Conservation (phyloP, 2,888 invertebrate genomes). For the Rhagonycha lutea region DNA sequence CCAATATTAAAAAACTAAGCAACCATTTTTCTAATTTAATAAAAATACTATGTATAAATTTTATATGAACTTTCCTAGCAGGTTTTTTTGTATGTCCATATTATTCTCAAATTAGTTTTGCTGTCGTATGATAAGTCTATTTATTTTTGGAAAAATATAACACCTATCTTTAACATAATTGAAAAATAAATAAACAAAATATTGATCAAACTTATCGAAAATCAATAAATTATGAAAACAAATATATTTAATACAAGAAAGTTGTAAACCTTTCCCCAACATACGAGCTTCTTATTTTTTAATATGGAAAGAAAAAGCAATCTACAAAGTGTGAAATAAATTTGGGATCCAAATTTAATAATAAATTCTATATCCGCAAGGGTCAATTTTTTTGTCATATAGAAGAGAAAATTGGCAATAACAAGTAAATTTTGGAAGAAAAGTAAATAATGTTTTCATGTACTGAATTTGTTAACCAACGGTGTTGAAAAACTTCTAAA, state of each 20-base stretch:
- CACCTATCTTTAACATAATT: background rate
- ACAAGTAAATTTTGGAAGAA: background rate
- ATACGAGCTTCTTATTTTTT: background rate
- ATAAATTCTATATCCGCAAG: background rate
- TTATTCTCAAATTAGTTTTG: too few relatives aligned
- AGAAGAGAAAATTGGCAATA: slow-evolving; percentile 1
- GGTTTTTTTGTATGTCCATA: too few relatives aligned
- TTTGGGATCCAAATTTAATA: background rate
- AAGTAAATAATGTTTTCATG: background rate
- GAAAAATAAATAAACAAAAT: background rate
- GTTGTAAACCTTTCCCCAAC: background rate
- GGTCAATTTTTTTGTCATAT: background rate
- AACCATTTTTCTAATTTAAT: too few relatives aligned
- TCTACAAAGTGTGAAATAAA: background rate
- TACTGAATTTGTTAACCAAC: background rate
- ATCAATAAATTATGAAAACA: background rate
- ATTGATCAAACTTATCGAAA: background rate
- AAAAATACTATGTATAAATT: too few relatives aligned
- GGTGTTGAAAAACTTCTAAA: background rate
- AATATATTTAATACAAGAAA: too few relatives aligned
- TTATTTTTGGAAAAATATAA: too few relatives aligned
- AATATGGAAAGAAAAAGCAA: background rate
- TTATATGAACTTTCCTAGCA: too few relatives aligned
- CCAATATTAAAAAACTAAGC: too few relatives aligned
- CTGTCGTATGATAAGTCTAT: too few relatives aligned